These are phyloP conservation scores for Conistra vaccinii DNA, from an alignment of 2,888 invertebrate genomes.

Conservation along the genomic window DNA sequence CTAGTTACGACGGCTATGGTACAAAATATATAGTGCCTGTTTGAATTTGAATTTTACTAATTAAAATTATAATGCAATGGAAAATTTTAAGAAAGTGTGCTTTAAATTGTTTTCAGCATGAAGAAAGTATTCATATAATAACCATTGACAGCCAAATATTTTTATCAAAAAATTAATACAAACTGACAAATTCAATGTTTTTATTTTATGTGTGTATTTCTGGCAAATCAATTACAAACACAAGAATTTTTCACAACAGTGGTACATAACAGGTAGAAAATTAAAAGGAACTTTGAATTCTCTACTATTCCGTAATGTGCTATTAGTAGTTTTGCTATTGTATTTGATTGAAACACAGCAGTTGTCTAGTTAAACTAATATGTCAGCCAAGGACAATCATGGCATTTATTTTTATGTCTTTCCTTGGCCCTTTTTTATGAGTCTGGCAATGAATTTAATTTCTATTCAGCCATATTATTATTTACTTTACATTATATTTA, in stretches of 20 bases:
- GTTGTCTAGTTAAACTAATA: constrained; percentile 11
- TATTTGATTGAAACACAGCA: constrained; percentile 21
- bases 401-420: constrained; percentile 28
- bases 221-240: not conserved
- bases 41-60: not conserved
- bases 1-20: too few species aligned
- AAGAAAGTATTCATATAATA: not conserved
- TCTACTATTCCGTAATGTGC: not conserved
- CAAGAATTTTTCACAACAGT: not conserved
- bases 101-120: not conserved
- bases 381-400: constrained; percentile 39
- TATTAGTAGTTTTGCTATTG: not conserved
- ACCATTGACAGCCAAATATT: not conserved
- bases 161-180: not conserved
- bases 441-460: constrained; percentile 8
- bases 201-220: not conserved
- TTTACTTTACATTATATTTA: not conserved
- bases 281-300: not conserved
- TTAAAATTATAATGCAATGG: not conserved
- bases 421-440: constrained; percentile 25
- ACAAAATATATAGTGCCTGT: too few species aligned
- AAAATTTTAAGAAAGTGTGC: not conserved
- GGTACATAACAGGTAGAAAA: not conserved
- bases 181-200: not conserved
- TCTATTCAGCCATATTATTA: not conserved